Evolutionary conservation across 1,140 invertebrate species (phyloP).

Genomic region (Tetramorium alpestre): DNA sequence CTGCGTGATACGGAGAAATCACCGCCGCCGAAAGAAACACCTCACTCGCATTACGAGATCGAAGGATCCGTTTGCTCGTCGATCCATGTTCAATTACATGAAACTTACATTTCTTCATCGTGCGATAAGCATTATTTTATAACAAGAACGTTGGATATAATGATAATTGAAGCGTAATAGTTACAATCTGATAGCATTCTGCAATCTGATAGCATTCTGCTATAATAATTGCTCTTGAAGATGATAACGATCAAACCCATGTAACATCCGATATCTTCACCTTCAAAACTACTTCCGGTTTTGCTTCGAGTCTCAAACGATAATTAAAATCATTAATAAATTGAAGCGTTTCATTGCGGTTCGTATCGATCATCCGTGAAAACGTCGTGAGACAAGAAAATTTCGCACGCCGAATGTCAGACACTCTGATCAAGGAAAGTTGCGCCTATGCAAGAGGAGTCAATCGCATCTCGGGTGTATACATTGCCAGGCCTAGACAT

Average conservation of each 20-base stretch:
- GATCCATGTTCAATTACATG: background rate
- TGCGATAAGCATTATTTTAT: background rate
- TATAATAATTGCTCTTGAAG: background rate
- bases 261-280: background rate
- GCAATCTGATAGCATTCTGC: background rate
- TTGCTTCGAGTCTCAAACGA: too few species aligned
- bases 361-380: background rate
- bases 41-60: background rate
- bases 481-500: conserved; percentile 74
- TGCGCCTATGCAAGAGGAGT: background rate
- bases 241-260: background rate
- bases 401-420: background rate
- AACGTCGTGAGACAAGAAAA: background rate
- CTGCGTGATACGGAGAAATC: conserved; percentile 43
- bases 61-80: too few species aligned
- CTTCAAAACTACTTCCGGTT: background rate
- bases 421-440: conserved; percentile 50
- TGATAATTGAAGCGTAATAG: background rate
- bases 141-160: background rate
- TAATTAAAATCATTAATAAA: conserved; percentile 8
- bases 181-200: background rate
- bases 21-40: background rate
- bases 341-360: background rate
- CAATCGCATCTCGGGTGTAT: conserved; percentile 19
- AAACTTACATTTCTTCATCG: background rate